Evolutionary conservation across 2,113 vertebrate genomes (phyloP).

Genomic region (Carlito syrichta): DNA sequence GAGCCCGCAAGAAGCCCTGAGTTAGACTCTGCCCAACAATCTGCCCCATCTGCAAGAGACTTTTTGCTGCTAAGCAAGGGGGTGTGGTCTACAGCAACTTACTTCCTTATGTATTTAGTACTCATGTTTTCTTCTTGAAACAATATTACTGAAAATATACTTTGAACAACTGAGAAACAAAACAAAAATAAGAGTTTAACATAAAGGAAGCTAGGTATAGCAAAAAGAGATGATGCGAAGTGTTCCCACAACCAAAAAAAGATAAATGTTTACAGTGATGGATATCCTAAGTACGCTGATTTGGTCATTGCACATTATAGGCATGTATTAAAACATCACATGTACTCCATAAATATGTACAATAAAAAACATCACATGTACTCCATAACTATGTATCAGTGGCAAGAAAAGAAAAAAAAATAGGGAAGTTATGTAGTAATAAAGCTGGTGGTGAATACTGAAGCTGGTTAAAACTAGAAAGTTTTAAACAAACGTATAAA

Average conservation of each 20-base stretch:
- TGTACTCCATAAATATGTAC: neutral
- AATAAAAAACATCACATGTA: neutral
- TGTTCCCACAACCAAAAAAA: neutral
- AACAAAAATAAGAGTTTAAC: neutral
- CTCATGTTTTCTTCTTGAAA: neutral
- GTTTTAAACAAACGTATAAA: neutral
- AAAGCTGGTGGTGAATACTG: neutral
- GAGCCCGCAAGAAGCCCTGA: neutral
- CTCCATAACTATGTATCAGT: neutral
- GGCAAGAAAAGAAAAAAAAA: neutral
- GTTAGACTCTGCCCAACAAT: neutral
- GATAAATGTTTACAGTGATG: neutral
- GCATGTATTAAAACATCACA: neutral
- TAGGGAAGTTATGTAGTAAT: neutral
- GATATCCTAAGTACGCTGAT: neutral
- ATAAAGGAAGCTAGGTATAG: neutral
- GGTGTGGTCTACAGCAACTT: accelerated
- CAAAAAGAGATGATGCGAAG: neutral
- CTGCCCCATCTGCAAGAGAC: neutral
- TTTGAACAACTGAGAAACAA: neutral
- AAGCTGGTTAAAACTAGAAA: neutral
- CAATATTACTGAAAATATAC: neutral
- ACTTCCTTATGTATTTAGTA: neutral
- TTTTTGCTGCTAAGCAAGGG: neutral
- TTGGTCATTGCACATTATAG: neutral